These are phyloP conservation scores for Scaptodrosophila latifasciaeformis DNA, from an alignment of 2,888 invertebrate species.

Conservation along the genomic window DNA sequence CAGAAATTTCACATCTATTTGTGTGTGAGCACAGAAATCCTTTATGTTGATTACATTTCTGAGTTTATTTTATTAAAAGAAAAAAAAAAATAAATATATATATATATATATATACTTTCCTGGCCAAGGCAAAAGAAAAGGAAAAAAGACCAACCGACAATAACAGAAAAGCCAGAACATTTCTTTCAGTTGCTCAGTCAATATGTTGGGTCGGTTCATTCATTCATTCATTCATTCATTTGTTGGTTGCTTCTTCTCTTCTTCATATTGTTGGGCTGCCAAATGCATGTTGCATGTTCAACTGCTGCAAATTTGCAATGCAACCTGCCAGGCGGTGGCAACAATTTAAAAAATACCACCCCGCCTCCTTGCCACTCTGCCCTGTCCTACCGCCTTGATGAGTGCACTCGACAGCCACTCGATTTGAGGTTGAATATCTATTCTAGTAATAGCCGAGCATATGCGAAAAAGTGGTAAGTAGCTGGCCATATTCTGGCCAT, in stretches of 20 bases:
- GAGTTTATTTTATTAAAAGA: slow-evolving; percentile 73
- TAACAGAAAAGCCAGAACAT: too few relatives aligned
- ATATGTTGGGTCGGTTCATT: neutral
- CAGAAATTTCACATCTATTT: slow-evolving; percentile 45
- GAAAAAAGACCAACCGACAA: slow-evolving; percentile 12
- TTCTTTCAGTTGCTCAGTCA: neutral
- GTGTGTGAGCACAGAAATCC: slow-evolving; percentile 59
- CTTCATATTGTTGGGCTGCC: slow-evolving; percentile 58
- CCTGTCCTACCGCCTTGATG: slow-evolving; percentile 30
- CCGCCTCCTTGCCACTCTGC: neutral
- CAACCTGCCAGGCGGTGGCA: slow-evolving; percentile 44
- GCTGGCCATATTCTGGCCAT: slow-evolving; percentile 23
- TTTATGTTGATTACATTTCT: slow-evolving; percentile 74
- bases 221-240: slow-evolving; percentile 4
- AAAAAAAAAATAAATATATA: neutral
- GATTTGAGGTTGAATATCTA: slow-evolving; percentile 40
- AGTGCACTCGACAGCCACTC: slow-evolving; percentile 64
- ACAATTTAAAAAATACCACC: slow-evolving; percentile 45
- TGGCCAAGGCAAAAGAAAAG: slow-evolving; percentile 52
- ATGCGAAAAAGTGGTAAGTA: neutral
- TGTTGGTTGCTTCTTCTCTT: slow-evolving; percentile 5
- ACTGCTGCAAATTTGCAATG: slow-evolving; percentile 64
- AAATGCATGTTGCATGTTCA: slow-evolving; percentile 65
- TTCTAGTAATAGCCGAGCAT: neutral
- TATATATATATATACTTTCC: too few relatives aligned